Conservation (phyloP, 1,140 invertebrate species). For the Drosophila paulistorum region DNA sequence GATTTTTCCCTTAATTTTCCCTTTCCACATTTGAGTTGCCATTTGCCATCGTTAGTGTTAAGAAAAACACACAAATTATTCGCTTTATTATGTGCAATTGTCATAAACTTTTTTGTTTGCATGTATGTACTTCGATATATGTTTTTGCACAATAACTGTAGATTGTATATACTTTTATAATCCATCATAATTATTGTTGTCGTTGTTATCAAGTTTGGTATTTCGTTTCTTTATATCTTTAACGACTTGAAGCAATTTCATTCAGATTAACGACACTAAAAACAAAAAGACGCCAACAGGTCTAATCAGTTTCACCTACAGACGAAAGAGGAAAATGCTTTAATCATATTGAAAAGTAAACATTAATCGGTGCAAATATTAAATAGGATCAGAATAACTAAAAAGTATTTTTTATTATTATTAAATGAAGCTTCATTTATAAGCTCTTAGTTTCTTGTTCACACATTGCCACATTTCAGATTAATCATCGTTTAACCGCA, state of each 20-base stretch:
- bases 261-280: neutral
- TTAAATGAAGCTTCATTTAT: too few species aligned
- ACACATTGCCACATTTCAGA: too few species aligned
- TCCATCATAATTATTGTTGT: neutral
- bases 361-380: too few species aligned
- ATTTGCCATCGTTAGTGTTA: conserved; percentile 19
- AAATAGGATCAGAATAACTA: too few species aligned
- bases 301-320: too few species aligned
- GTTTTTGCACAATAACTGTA: conserved; percentile 1
- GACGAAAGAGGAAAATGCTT: too few species aligned
- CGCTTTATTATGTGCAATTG: conserved; percentile 60
- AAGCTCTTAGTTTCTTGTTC: too few species aligned
- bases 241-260: neutral
- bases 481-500: too few species aligned
- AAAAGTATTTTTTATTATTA: too few species aligned
- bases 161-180: conserved; percentile 50
- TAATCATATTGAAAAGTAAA: too few species aligned
- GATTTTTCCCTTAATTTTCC: conserved; percentile 6
- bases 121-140: conserved; percentile 2
- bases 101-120: conserved; percentile 38
- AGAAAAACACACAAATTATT: conserved; percentile 12
- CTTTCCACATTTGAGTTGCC: neutral
- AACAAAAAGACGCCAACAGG: too few species aligned
- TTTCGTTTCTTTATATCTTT: neutral
- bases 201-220: neutral